Evolutionary conservation across 2,888 invertebrate genomes (phyloP).

Genomic region (Aphidius colemani): DNA sequence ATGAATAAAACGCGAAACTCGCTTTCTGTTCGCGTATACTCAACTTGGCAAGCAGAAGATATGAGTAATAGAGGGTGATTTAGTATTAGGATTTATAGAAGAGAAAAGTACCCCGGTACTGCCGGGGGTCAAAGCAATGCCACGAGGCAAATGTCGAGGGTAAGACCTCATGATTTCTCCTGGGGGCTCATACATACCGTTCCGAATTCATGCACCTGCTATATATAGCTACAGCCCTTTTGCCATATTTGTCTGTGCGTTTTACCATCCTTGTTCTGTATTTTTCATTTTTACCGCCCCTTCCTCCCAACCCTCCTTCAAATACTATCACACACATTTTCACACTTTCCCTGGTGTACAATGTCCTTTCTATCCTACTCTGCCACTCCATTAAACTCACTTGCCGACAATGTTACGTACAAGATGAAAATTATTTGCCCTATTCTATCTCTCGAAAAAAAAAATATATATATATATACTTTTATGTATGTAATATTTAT

Average conservation of each 20-base stretch:
- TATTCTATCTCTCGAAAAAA: background rate
- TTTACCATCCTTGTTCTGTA: background rate
- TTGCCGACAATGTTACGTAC: conserved; percentile 17
- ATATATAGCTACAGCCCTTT: conserved; percentile 38
- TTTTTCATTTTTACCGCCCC: conserved; percentile 17
- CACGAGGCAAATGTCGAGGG: conserved; percentile 40
- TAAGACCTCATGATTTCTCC: conserved; percentile 58
- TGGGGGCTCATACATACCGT: conserved; percentile 50
- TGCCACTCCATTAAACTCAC: conserved; percentile 14
- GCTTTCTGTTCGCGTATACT: background rate
- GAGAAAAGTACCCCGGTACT: conserved; percentile 13
- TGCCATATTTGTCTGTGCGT: conserved; percentile 19
- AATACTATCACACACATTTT: too few relatives aligned
- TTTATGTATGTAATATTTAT: background rate
- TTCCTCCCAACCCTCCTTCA: background rate
- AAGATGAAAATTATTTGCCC: conserved; percentile 23
- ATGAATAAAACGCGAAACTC: background rate
- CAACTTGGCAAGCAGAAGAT: conserved; percentile 40
- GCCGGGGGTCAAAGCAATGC: conserved; percentile 25
- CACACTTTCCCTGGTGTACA: too few relatives aligned
- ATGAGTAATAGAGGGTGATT: conserved; percentile 56
- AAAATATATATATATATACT: too few relatives aligned
- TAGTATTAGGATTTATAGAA: conserved; percentile 57
- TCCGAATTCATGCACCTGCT: conserved; percentile 52
- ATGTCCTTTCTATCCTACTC: conserved; percentile 21